These are phyloP conservation scores for Calyptommatus sinebrachiatus DNA, from an alignment of 2,113 vertebrate genomes.

Conservation along the genomic window DNA sequence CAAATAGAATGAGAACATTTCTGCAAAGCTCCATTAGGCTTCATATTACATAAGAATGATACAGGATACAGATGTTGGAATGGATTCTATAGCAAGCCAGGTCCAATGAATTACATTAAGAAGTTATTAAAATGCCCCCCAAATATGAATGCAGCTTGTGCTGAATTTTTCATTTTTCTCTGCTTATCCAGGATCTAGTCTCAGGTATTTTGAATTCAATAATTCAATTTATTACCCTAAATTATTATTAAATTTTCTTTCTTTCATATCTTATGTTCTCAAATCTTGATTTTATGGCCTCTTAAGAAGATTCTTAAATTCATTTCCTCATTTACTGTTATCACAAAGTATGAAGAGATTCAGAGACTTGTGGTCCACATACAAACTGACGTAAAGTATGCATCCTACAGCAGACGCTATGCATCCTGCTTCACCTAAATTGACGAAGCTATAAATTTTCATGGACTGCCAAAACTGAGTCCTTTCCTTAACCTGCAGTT, in stretches of 20 bases:
- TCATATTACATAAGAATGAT: constrained; percentile 55
- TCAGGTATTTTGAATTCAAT: constrained; percentile 15
- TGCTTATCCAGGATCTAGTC: constrained; percentile 48
- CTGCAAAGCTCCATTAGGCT: constrained; percentile 55
- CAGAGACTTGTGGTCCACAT: too few relatives aligned
- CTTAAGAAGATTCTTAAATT: not conserved
- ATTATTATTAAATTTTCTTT: not conserved
- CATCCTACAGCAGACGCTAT: too few relatives aligned
- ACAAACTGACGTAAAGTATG: too few relatives aligned
- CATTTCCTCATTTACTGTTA: too few relatives aligned
- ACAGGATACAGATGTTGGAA: not conserved
- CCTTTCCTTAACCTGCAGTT: too few relatives aligned
- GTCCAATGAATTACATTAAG: constrained; percentile 53
- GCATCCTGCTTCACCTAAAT: too few relatives aligned
- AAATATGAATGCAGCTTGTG: constrained; percentile 48
- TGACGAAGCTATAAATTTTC: too few relatives aligned
- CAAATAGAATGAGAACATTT: not conserved
- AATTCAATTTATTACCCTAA: not conserved
- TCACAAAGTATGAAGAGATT: too few relatives aligned
- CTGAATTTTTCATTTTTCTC: constrained; percentile 44
- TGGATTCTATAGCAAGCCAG: constrained; percentile 24
- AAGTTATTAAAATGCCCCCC: not conserved
- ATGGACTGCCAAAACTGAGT: too few relatives aligned
- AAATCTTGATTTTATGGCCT: not conserved
- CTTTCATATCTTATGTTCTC: not conserved